phyloP scores from a whole-genome alignment of 2,888 invertebrate species.

The Nymphalis urticae region DNA sequence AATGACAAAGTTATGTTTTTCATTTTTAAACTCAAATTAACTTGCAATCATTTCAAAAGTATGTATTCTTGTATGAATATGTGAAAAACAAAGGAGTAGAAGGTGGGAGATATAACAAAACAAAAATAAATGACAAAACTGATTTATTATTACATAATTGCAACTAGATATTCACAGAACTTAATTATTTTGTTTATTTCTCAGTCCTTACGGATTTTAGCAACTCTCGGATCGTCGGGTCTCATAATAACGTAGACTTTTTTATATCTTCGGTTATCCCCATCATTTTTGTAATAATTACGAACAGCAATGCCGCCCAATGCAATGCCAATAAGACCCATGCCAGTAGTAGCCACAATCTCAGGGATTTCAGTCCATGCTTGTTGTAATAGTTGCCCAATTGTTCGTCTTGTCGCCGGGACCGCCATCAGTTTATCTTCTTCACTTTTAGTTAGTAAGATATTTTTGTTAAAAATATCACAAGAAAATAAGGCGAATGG shows the following conservation, averaged over 20 bases:
- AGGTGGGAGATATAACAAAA: constrained; percentile 3
- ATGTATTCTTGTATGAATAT: no score
- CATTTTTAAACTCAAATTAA: no score
- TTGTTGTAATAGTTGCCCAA: constrained; percentile 66
- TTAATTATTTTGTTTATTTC: constrained; percentile 16
- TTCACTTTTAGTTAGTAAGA: background rate
- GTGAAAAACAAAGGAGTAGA: no score
- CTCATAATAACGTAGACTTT: constrained; percentile 83
- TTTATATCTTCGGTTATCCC: constrained; percentile 86
- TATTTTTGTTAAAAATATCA: background rate
- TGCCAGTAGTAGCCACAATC: constrained; percentile 81
- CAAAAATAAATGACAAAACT: constrained; percentile 23
- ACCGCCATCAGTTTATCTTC: constrained; percentile 53
- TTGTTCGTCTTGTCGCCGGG: constrained; percentile 56
- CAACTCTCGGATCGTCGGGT: constrained; percentile 84
- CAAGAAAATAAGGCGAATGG: background rate
- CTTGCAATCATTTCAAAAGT: no score
- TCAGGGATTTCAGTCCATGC: constrained; percentile 88
- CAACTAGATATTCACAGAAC: constrained; percentile 37
- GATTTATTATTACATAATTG: constrained; percentile 70
- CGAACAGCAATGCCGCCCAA: constrained; percentile 70
- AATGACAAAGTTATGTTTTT: no score
- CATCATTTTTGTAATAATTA: constrained; percentile 81
- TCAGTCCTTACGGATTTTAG: constrained; percentile 80
- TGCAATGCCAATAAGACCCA: constrained; percentile 82